Evolutionary conservation across 1,140 invertebrate genomes (phyloP).

Genomic region (Paracyclopina nana): DNA sequence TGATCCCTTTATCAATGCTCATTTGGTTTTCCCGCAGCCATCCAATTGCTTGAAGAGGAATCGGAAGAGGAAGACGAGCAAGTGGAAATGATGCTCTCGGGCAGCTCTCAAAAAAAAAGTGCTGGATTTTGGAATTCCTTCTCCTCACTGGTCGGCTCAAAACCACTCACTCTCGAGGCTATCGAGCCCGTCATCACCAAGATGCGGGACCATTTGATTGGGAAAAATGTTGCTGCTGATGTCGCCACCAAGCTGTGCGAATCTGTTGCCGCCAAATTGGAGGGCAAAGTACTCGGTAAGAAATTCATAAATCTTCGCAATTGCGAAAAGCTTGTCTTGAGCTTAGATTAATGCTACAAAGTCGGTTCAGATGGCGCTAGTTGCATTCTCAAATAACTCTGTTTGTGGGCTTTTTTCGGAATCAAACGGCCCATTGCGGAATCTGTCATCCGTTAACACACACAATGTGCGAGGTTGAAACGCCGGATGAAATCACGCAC

Average conservation of each 20-base stretch:
- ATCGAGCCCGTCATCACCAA: constrained; percentile 78
- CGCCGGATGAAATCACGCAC: no score
- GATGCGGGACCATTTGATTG: constrained; percentile 84
- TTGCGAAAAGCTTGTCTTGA: constrained; percentile 3
- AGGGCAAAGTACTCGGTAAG: constrained; percentile 52
- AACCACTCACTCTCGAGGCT: constrained; percentile 45
- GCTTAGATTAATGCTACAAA: no score
- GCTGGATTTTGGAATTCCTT: constrained; percentile 5
- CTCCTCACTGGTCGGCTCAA: constrained; percentile 54
- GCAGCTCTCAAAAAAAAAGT: constrained; percentile 6
- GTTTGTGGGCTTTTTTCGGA: no score
- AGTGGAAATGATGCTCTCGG: neutral
- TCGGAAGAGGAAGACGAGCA: constrained; percentile 12
- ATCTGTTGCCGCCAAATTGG: constrained; percentile 72
- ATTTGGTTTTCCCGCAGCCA: constrained; percentile 1
- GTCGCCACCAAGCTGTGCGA: constrained; percentile 86
- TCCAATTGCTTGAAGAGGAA: constrained; percentile 10
- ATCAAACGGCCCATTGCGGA: no score
- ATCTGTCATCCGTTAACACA: no score
- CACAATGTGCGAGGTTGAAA: no score
- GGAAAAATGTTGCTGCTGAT: constrained; percentile 93
- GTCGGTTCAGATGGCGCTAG: no score
- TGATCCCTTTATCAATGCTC: constrained; percentile 7
- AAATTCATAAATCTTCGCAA: constrained; percentile 12
- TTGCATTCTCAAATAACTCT: no score